These are phyloP conservation scores for Macrotus californicus DNA, from an alignment of 2,113 vertebrate genomes.

Conservation along the genomic window DNA sequence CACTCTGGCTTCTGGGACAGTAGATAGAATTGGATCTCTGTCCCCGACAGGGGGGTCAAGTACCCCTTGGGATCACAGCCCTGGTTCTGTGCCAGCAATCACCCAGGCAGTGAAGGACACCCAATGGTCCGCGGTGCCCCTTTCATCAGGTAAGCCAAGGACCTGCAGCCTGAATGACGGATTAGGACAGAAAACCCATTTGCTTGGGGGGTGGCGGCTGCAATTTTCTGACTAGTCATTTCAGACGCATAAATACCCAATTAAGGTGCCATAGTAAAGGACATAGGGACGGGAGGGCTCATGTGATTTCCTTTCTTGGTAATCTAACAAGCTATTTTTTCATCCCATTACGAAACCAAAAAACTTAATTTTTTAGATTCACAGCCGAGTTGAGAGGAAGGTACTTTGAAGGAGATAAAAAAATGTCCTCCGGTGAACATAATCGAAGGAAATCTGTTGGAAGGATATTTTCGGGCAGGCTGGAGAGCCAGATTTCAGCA, in stretches of 20 bases:
- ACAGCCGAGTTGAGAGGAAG: not conserved
- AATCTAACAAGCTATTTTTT: not conserved
- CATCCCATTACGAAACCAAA: not conserved
- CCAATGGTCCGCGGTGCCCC: accelerated
- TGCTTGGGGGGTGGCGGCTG: not conserved
- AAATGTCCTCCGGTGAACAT: accelerated
- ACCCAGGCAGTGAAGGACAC: accelerated
- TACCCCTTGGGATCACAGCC: not conserved
- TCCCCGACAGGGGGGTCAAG: not conserved
- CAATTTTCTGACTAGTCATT: not conserved
- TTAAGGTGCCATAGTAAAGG: not conserved
- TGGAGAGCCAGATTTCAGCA: too few species aligned
- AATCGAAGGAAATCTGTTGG: not conserved
- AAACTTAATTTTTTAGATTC: not conserved
- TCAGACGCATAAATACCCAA: not conserved
- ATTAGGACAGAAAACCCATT: not conserved
- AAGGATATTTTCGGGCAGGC: not conserved
- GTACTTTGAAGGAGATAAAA: not conserved
- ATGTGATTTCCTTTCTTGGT: not conserved
- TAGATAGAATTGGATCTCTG: not conserved
- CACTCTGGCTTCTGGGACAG: not conserved
- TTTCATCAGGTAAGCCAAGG: not conserved
- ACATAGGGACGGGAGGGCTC: not conserved
- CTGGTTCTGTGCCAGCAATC: not conserved
- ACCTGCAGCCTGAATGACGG: not conserved